Evolutionary conservation across 2,888 invertebrate species (phyloP).

Genomic region (Teinopalpus imperialis): DNA sequence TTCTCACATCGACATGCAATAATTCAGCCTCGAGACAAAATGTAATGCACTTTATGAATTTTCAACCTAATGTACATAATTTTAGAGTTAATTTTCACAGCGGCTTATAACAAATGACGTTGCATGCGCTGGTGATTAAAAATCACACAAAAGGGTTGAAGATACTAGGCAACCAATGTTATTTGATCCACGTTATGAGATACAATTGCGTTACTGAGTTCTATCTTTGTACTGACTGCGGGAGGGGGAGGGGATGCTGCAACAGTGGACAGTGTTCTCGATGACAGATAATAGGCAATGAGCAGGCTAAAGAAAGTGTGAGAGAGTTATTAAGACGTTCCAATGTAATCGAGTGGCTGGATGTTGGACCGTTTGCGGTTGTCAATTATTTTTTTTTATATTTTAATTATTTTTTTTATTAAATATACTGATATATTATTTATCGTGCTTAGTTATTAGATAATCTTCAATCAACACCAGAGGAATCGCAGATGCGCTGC

Average conservation of each 20-base stretch:
- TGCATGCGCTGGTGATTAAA: constrained; percentile 26
- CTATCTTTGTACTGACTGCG: background rate
- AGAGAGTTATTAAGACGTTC: constrained; percentile 18
- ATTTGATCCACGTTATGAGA: background rate
- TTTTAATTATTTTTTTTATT: too few species aligned
- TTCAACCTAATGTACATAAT: constrained; percentile 7
- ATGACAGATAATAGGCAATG: constrained; percentile 24
- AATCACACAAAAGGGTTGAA: constrained; percentile 29
- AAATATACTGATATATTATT: too few species aligned
- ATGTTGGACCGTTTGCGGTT: background rate
- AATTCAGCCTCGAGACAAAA: constrained; percentile 28
- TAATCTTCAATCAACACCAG: too few species aligned
- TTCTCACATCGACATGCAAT: constrained; percentile 27
- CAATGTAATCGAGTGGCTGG: constrained; percentile 1
- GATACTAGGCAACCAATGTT: constrained; percentile 3
- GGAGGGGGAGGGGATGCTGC: background rate
- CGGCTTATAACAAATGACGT: constrained; percentile 19
- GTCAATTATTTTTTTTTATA: too few species aligned
- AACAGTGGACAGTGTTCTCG: constrained; percentile 1
- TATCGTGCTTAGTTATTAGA: too few species aligned
- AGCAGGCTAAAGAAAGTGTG: constrained; percentile 22
- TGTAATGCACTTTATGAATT: constrained; percentile 7
- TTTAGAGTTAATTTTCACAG: constrained; percentile 21
- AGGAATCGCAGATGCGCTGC: too few species aligned
- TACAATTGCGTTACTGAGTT: background rate